Evolutionary conservation across 2,888 invertebrate genomes (phyloP).

Genomic region (Colostygia pectinataria): DNA sequence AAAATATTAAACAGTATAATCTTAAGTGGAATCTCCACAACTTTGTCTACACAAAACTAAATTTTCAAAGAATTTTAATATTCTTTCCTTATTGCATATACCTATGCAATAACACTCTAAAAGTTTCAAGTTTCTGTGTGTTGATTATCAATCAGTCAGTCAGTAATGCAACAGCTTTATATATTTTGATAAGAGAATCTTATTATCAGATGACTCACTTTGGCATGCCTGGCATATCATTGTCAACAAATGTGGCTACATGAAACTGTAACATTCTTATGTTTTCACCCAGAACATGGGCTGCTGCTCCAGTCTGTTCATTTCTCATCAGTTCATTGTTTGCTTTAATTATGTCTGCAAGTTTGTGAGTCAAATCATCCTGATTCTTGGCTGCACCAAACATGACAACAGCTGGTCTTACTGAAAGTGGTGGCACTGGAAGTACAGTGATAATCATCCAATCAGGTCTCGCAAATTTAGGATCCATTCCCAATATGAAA

Average conservation of each 20-base stretch:
- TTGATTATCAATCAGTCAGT: too few relatives aligned
- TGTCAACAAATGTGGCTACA: conserved; percentile 98
- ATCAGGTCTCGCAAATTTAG: conserved; percentile 98
- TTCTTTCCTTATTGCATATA: too few relatives aligned
- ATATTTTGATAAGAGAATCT: not conserved
- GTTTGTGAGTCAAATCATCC: conserved; percentile 99
- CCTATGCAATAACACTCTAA: too few relatives aligned
- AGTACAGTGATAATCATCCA: conserved; percentile 99
- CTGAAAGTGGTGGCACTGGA: conserved; percentile 98
- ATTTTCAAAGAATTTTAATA: too few relatives aligned
- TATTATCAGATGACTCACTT: conserved; percentile 69
- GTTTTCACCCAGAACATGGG: conserved; percentile 98
- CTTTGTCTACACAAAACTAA: too few relatives aligned
- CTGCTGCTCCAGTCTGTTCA: conserved; percentile 98
- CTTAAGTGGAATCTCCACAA: too few relatives aligned
- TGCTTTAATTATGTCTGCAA: conserved; percentile 98
- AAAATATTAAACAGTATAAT: too few relatives aligned
- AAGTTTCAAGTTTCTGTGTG: too few relatives aligned
- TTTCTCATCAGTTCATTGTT: conserved; percentile 98
- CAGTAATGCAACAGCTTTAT: too few relatives aligned
- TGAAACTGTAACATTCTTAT: conserved; percentile 99
- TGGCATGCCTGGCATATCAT: conserved; percentile 99
- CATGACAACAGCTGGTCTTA: conserved; percentile 99
- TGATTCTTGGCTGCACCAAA: conserved; percentile 99
- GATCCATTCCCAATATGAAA: conserved; percentile 97